Base-by-base conservation (phyloP, 1,140 invertebrate genomes). In the Penaeus chinensis region DNA sequence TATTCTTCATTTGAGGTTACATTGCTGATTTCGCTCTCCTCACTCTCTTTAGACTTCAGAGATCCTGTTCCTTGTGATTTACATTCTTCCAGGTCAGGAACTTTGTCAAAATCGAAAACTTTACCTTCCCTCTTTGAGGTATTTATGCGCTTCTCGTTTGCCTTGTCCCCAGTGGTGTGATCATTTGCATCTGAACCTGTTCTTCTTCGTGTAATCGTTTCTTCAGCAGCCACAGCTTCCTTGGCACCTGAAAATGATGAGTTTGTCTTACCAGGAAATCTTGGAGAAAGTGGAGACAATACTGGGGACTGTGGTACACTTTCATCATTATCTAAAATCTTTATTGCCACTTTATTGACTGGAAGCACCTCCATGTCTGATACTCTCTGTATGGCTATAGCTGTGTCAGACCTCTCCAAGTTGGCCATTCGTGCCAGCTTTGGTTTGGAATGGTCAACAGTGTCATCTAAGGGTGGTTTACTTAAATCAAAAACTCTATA, bases 291-390 rank as follows among this genome's bases (percentile, higher is more conserved):
- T 37, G 81, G 63, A 11, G 81, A 82, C 65, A 82, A 20, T 16
- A 82, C n/a, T 47, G 81, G 81, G 24, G 65, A 82, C 69, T 82
- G 32, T 7, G 81, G 81, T 82, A 42, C 54, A 82, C 63, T 82
- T n/a, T 69, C 81, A 65, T 62, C 32, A n/a, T 82, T 82, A 69
- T 69, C 81, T 62, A 61, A 69, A 24, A 69, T 42, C 65, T 80
- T 80, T 62, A 69, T 32, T 37, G 62, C 62, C 19, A 47, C 62
- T 42, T 69, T 32, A 66, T 82, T 62, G 13, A 62, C 63, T n/a
- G 84, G 84, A 85, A 47, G 47, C 62, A 24, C 60, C 63, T 54
- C 32, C 18, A 19, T 16, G 0, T 18, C 47, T 81, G 61, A 19
- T 32, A 63, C 71, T 19, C 42, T 37, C 74, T 77, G 27, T 24